phyloP scores from a whole-genome alignment of 2,113 vertebrate species.

The Cervus canadensis region DNA sequence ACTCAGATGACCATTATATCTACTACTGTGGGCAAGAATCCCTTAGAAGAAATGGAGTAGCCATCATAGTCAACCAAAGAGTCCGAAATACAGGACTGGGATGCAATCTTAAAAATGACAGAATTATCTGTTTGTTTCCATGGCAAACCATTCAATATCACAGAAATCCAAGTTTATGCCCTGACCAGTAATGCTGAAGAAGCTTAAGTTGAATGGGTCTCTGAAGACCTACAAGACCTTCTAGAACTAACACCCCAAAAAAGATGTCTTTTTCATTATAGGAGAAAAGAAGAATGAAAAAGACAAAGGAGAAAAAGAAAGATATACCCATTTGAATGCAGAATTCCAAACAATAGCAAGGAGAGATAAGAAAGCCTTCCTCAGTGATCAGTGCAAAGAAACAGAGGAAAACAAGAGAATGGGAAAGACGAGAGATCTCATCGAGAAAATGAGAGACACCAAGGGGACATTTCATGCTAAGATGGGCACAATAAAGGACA shows the following conservation, averaged over 20 bases:
- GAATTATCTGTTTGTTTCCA: neutral
- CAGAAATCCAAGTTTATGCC: neutral
- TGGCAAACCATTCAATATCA: neutral
- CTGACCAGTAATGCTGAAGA: neutral
- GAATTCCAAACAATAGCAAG: neutral
- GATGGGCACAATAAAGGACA: neutral
- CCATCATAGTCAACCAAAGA: neutral
- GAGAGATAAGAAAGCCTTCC: neutral
- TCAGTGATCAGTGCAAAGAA: neutral
- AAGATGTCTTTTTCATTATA: neutral
- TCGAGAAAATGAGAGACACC: neutral
- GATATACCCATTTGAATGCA: neutral
- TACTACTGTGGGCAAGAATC: neutral
- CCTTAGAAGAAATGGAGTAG: neutral
- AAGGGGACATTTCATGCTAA: neutral
- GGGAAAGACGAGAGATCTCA: neutral
- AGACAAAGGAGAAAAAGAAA: neutral
- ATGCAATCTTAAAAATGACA: neutral
- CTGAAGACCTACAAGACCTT: neutral
- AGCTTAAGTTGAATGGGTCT: neutral
- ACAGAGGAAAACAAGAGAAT: neutral
- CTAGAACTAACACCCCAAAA: rapidly evolving
- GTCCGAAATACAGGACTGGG: neutral
- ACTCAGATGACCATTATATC: neutral
- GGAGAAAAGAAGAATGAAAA: neutral